phyloP scores from a whole-genome alignment of 2,797 vertebrate genomes.

The Denticeps clupeoides region DNA sequence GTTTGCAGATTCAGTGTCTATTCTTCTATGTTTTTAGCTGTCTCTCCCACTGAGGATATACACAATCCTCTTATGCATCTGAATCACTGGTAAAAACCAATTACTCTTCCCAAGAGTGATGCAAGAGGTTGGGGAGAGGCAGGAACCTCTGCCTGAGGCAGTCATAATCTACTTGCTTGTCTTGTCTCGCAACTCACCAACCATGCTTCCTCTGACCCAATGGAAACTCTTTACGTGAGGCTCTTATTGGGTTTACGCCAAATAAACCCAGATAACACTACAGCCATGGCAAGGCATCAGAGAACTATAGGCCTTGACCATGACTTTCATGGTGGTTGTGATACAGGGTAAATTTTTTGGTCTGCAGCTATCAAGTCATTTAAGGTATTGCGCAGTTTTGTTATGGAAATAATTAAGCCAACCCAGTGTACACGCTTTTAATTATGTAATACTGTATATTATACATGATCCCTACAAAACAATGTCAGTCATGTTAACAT shows the following conservation, averaged over 20 bases:
- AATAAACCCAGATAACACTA: background rate
- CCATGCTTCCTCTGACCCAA: background rate
- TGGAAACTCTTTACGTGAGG: constrained; percentile 6
- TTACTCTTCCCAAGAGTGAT: constrained; percentile 5
- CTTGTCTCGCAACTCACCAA: constrained; percentile 1
- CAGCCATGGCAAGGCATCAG: no score
- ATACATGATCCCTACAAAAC: no score
- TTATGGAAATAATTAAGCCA: no score
- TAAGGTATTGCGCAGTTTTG: no score
- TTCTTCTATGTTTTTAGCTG: constrained; percentile 1
- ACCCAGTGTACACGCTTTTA: no score
- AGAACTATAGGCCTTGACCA: no score
- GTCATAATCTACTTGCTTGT: background rate
- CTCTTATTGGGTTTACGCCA: constrained; percentile 4
- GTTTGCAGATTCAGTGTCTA: constrained; percentile 3
- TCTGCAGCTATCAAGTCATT: no score
- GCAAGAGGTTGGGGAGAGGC: no score
- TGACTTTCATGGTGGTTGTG: no score
- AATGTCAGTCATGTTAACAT: no score
- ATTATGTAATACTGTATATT: no score
- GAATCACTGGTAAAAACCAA: constrained; percentile 4
- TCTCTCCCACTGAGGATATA: constrained; percentile 3
- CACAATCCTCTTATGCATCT: constrained; percentile 14
- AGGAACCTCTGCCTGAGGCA: background rate
- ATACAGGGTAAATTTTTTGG: no score